Percentiles rank a stretch among this genome's conserved stretches.
Evolutionary conservation across 2,113 vertebrate genomes (phyloP).

Genomic region (Electrona antarctica): DNA sequence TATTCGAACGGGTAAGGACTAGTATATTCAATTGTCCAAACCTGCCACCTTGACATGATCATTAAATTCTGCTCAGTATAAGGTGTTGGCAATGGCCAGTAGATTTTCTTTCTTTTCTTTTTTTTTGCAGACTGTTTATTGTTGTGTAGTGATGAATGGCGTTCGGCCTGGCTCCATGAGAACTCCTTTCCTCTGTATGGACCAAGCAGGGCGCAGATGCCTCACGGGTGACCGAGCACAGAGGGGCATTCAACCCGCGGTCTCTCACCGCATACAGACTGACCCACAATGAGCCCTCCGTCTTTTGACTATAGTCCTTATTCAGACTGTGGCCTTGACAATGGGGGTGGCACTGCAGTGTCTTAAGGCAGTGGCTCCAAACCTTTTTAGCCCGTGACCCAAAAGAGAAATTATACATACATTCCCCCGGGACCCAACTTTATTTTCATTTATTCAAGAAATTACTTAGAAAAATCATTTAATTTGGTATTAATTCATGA

Average conservation of each 20-base stretch:
- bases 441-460: too few species aligned
- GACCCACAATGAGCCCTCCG: constrained; percentile 67
- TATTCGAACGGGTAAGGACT: too few species aligned
- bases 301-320: constrained; percentile 62
- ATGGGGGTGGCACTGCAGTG: constrained; percentile 52
- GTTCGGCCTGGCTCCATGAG: constrained; percentile 61
- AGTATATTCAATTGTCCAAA: too few species aligned
- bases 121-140: constrained; percentile 31
- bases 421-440: too few species aligned
- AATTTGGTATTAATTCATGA: too few species aligned
- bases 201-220: constrained; percentile 55
- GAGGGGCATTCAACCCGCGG: constrained; percentile 62
- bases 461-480: too few species aligned
- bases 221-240: constrained; percentile 72
- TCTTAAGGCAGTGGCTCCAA: too few species aligned
- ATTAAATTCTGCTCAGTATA: background rate
- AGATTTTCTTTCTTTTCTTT: background rate
- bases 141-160: constrained; percentile 24
- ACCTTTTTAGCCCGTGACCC: too few species aligned
- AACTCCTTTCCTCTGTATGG: constrained; percentile 55
- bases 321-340: constrained; percentile 63
- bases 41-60: constrained; percentile 8
- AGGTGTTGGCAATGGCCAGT: constrained; percentile 3
- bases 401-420: too few species aligned
- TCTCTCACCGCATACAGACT: constrained; percentile 60